Evolutionary conservation across 2,888 invertebrate genomes (phyloP).

Genomic region (Drosophila hawaiiensis): DNA sequence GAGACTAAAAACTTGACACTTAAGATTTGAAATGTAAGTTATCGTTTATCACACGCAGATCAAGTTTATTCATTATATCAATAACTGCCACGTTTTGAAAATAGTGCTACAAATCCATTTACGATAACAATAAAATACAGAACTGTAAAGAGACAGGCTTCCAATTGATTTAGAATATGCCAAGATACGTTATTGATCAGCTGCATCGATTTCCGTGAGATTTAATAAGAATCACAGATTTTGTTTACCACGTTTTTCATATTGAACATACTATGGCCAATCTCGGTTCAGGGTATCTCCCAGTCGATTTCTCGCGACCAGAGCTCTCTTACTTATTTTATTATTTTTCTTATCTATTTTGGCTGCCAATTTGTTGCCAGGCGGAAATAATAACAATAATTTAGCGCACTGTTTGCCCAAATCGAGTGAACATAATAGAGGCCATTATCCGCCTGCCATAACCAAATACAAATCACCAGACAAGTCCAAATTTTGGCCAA

Average conservation of each 20-base stretch:
- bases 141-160: not conserved
- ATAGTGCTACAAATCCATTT: not conserved
- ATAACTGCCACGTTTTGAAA: not conserved
- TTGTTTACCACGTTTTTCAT: not conserved
- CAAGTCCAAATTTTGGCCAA: constrained; percentile 15
- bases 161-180: not conserved
- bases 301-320: not conserved
- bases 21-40: not conserved
- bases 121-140: not conserved
- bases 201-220: not conserved
- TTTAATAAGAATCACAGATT: not conserved
- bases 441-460: constrained; percentile 57
- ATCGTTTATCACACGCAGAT: not conserved
- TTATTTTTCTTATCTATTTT: constrained; percentile 39
- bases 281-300: not conserved
- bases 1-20: not conserved
- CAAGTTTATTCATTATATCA: not conserved
- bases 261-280: not conserved
- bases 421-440: constrained; percentile 78
- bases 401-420: constrained; percentile 77
- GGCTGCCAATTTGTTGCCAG: constrained; percentile 63
- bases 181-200: not conserved
- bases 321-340: not conserved
- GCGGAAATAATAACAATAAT: constrained; percentile 79
- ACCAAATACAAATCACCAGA: constrained; percentile 50